phyloP scores from a whole-genome alignment of 2,797 vertebrate species.

The Microctenopoma steveboyesi region DNA sequence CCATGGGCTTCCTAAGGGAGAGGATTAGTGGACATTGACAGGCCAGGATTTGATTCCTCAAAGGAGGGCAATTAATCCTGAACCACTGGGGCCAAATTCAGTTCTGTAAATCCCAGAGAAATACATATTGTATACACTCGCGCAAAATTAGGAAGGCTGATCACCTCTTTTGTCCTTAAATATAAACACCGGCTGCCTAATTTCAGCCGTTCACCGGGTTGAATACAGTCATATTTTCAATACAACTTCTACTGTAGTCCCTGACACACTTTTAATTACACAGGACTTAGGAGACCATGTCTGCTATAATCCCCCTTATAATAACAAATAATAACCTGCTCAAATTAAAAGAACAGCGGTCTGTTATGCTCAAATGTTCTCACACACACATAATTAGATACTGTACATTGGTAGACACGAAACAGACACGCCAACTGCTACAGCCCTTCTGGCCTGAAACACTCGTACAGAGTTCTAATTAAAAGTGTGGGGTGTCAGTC shows the following conservation, averaged over 20 bases:
- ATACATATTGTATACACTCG: constrained; percentile 57
- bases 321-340: constrained; percentile 66
- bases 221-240: constrained; percentile 27
- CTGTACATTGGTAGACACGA: constrained; percentile 39
- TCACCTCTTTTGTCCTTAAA: constrained; percentile 64
- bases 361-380: constrained; percentile 43
- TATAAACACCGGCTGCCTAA: constrained; percentile 47
- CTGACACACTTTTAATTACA: constrained; percentile 67
- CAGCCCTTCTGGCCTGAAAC: constrained; percentile 36
- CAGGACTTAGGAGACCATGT: constrained; percentile 52
- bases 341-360: constrained; percentile 66
- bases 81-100: constrained; percentile 55
- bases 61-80: constrained; percentile 82
- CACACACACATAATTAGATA: constrained; percentile 56
- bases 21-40: constrained; percentile 81
- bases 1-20: constrained; percentile 68
- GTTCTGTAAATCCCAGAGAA: constrained; percentile 47
- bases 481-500: constrained; percentile 68
- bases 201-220: constrained; percentile 19
- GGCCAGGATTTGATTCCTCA: constrained; percentile 79
- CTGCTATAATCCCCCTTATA: constrained; percentile 62
- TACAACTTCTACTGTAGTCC: constrained; percentile 28
- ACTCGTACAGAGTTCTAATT: constrained; percentile 64
- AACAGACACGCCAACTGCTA: constrained; percentile 40
- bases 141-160: constrained; percentile 63